Evolutionary conservation across 2,888 invertebrate species (phyloP), one percentile per base, ranked within the genome.

Genomic region (Archaeoteleia sp.): DNA sequence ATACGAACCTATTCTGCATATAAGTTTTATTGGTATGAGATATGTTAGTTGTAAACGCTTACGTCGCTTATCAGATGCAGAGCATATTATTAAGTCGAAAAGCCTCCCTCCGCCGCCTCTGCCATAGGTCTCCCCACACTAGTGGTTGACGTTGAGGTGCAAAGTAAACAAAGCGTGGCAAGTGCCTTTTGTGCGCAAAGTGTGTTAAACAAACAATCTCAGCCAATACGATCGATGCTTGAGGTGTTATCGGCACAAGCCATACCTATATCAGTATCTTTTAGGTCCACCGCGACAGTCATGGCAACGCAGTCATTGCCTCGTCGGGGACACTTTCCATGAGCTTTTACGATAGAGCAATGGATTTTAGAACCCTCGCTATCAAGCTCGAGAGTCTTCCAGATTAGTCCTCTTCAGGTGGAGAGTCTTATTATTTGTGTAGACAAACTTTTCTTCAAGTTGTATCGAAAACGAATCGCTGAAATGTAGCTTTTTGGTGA

Each of bases 11-110:
- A 74, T 75, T 75, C 69, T 71, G 62, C 68, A 67, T 67, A 60
- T 69, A 67, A 79, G 54, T 73, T 74, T 78, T 78, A 77, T 78
- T 75, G 70, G 74, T 69, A 66, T 65, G 70, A 74, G 73, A 75
- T 74, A 78, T 72, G 73, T 71, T 71, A 74, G 73, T 78, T 78
- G 76, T 66, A 69, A 71, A 74, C 70, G 76, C 75, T 71, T 75
- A 74, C 71, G 67, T 65, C 55, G 66, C 77, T 80, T 81, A 81
- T 81, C 79, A 73, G 69, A 68, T 67, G 55, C 34, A 58, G 34
- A 67, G 35, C 49, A 42, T 27, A 49, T 62, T 66, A 57, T 70
- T 69, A 30, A 35, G 32, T 12, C 13, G 17, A 30, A 30, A 17
- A 12, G 40, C 37, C 43, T 29, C 17, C 34, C 32, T 32, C 7